Evolutionary conservation across 2,797 vertebrate species (phyloP).

Genomic region (Tolypeutes matacus): DNA sequence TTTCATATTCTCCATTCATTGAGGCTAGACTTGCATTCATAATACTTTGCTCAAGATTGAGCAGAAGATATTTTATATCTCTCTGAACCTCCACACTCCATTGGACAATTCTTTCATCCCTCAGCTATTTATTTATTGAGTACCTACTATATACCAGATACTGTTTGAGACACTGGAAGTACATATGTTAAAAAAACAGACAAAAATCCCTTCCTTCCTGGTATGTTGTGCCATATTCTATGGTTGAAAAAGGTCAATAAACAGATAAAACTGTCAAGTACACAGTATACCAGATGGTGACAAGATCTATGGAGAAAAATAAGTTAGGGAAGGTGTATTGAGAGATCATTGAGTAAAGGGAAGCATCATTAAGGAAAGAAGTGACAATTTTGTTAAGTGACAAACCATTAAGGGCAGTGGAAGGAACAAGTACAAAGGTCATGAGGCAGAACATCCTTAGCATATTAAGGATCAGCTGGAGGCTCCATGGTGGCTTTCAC

Average conservation of each 20-base stretch:
- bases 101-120: too few relatives aligned
- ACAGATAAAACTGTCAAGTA: neutral
- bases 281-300: neutral
- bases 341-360: neutral
- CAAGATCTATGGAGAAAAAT: too few relatives aligned
- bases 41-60: neutral
- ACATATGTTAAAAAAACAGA: neutral
- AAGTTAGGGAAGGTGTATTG: neutral
- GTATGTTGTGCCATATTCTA: neutral
- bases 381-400: neutral
- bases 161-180: neutral
- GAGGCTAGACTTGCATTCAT: neutral
- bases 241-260: neutral
- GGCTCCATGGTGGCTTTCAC: neutral
- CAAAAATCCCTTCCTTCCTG: too few relatives aligned
- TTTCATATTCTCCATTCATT: neutral
- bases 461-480: neutral
- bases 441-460: neutral
- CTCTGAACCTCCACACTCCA: neutral
- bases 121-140: too few relatives aligned
- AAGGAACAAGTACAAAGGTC: neutral
- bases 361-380: neutral
- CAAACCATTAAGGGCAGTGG: neutral
- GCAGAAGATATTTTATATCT: neutral
- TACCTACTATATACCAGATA: neutral